Evolutionary conservation across 2,888 invertebrate genomes (phyloP).

Genomic region (Limenitis camilla): DNA sequence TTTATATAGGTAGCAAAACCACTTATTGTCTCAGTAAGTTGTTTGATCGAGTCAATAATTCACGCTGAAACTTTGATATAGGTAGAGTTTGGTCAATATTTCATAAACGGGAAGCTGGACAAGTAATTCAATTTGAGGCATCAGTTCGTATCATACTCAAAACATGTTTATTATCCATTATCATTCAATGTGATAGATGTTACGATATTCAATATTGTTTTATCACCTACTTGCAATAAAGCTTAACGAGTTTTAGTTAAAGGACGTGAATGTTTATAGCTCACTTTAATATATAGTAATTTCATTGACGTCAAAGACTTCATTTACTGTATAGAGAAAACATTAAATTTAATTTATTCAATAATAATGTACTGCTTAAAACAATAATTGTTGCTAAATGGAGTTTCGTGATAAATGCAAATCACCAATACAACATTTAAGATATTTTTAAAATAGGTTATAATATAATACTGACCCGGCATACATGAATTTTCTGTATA

Average conservation of each 20-base stretch:
- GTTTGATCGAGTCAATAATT: background rate
- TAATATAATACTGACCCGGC: too few relatives aligned
- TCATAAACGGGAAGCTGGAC: background rate
- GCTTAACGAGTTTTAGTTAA: constrained; percentile 29
- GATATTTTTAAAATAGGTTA: too few relatives aligned
- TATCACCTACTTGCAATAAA: constrained; percentile 43
- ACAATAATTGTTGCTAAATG: too few relatives aligned
- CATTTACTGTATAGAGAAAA: background rate
- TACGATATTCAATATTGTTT: constrained; percentile 34
- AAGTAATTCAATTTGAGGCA: background rate
- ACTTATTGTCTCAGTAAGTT: background rate
- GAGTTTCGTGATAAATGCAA: too few relatives aligned
- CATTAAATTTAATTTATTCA: background rate
- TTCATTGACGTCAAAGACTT: constrained; percentile 16
- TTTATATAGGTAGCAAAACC: background rate
- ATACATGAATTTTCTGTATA: too few relatives aligned
- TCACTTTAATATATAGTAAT: constrained; percentile 15
- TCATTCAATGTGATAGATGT: constrained; percentile 39
- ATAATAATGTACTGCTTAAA: background rate
- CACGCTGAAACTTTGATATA: background rate
- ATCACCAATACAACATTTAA: too few relatives aligned
- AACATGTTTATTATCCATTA: constrained; percentile 29
- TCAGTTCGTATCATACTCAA: constrained; percentile 7
- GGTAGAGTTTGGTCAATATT: background rate
- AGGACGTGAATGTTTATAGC: constrained; percentile 23